A percentile compares a stretch with the other conserved stretches of the same genome.
phyloP scores from a whole-genome alignment of 2,888 invertebrate genomes.

The Halocaridina rubra region DNA sequence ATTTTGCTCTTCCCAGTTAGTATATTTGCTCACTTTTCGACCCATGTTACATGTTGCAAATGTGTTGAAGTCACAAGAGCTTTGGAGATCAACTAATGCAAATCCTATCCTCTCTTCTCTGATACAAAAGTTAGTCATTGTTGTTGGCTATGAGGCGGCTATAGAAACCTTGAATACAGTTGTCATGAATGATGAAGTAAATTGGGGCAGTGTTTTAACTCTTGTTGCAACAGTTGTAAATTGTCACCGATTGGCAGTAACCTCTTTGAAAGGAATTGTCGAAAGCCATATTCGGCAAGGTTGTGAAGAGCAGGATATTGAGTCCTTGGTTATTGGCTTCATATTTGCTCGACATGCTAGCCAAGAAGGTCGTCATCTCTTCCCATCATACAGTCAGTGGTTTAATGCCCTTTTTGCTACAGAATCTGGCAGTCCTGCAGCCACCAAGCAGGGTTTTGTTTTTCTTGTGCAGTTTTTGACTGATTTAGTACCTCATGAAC shows the following conservation, averaged over 20 bases:
- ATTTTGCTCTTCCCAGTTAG: conserved; percentile 32
- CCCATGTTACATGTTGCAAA: conserved; percentile 21
- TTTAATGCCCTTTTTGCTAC: conserved; percentile 30
- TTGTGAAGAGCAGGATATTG: conserved; percentile 39
- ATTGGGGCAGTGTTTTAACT: conserved; percentile 47
- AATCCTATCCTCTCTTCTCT: conserved; percentile 29
- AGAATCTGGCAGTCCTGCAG: conserved; percentile 21
- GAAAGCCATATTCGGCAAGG: conserved; percentile 31
- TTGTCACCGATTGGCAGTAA: neutral
- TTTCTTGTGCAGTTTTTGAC: conserved; percentile 36
- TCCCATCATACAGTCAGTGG: conserved; percentile 47
- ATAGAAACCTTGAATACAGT: conserved; percentile 25
- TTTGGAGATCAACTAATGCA: conserved; percentile 40
- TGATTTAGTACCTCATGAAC: conserved; percentile 40
- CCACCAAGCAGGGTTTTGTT: conserved; percentile 36
- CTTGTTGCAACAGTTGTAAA: conserved; percentile 36
- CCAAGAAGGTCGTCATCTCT: conserved; percentile 46
- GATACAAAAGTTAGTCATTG: conserved; percentile 31
- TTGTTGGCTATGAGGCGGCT: conserved; percentile 15
- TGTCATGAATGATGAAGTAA: conserved; percentile 35
- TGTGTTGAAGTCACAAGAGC: conserved; percentile 24
- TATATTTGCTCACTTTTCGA: conserved; percentile 20
- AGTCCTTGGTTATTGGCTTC: conserved; percentile 37
- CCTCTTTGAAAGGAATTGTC: conserved; percentile 33
- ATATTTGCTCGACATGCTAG: conserved; percentile 45